Conservation (phyloP, 2,888 invertebrate genomes). For the Drosophila kuntzei region DNA sequence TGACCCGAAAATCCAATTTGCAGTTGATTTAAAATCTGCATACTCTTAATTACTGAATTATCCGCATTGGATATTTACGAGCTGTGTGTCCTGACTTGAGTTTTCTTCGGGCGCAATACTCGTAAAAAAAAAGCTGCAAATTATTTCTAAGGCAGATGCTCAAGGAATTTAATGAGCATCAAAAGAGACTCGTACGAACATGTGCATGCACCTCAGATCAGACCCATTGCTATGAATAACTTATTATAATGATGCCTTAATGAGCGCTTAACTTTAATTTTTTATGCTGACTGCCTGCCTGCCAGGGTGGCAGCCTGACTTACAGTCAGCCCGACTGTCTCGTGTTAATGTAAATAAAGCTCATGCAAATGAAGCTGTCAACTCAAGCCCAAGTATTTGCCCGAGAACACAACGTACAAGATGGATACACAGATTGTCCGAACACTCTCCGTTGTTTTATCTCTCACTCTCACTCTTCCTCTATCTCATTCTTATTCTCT, state of each 20-base stretch:
- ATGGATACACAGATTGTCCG: background rate
- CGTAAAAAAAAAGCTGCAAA: constrained; percentile 13
- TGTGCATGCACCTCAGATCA: constrained; percentile 10
- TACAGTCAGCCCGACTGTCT: constrained; percentile 3
- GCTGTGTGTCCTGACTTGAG: background rate
- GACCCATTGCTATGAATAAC: constrained; percentile 55
- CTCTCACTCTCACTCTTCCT: background rate
- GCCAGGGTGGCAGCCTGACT: background rate
- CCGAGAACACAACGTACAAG: background rate
- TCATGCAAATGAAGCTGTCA: constrained; percentile 52
- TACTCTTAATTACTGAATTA: constrained; percentile 30
- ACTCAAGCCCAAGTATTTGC: constrained; percentile 32
- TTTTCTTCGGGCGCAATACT: background rate
- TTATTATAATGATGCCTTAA: constrained; percentile 71
- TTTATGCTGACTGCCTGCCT: constrained; percentile 45
- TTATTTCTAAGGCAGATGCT: constrained; percentile 24
- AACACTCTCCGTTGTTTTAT: background rate
- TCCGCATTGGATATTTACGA: constrained; percentile 17
- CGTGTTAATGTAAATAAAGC: constrained; percentile 37
- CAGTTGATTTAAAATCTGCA: constrained; percentile 1
- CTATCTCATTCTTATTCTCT: background rate
- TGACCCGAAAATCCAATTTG: constrained; percentile 11
- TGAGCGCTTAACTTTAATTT: constrained; percentile 73
- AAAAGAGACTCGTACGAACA: constrained; percentile 3
- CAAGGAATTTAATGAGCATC: constrained; percentile 53